Conservation (phyloP, 2,113 vertebrate genomes). For the Pseudopodoces humilis region DNA sequence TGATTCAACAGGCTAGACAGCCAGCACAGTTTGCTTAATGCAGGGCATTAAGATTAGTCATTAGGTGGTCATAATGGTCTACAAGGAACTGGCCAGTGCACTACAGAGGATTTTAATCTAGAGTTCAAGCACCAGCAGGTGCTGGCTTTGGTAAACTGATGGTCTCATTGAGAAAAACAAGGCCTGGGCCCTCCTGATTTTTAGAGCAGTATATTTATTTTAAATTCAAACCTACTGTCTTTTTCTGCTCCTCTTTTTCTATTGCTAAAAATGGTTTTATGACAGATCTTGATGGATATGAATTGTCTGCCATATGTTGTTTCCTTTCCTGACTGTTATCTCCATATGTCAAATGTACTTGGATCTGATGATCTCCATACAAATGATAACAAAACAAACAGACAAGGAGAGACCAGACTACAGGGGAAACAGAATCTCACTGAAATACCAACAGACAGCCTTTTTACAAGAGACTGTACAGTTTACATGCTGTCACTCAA, state of each 20-base stretch:
- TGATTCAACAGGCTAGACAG: background rate
- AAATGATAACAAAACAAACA: conserved; percentile 52
- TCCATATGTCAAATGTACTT: conserved; percentile 61
- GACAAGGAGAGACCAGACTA: conserved; percentile 42
- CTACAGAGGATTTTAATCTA: background rate
- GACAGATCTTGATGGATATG: conserved; percentile 56
- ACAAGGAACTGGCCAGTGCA: background rate
- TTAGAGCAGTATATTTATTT: background rate
- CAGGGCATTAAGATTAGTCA: background rate
- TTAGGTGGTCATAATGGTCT: background rate
- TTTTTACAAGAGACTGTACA: background rate
- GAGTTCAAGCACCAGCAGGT: background rate
- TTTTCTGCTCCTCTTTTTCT: conserved; percentile 22
- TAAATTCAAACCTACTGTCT: conserved; percentile 28
- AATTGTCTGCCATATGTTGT: conserved; percentile 59
- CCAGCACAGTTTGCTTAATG: background rate
- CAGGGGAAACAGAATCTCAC: conserved; percentile 16
- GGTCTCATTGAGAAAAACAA: background rate
- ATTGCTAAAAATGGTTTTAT: conserved; percentile 30
- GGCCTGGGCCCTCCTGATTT: background rate
- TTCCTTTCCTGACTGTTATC: conserved; percentile 42
- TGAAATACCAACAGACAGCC: conserved; percentile 14
- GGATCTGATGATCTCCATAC: conserved; percentile 53
- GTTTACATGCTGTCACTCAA: conserved; percentile 25
- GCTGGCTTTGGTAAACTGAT: background rate